Base-by-base conservation (phyloP, 2,888 invertebrate species). In the Anodontia alba region DNA sequence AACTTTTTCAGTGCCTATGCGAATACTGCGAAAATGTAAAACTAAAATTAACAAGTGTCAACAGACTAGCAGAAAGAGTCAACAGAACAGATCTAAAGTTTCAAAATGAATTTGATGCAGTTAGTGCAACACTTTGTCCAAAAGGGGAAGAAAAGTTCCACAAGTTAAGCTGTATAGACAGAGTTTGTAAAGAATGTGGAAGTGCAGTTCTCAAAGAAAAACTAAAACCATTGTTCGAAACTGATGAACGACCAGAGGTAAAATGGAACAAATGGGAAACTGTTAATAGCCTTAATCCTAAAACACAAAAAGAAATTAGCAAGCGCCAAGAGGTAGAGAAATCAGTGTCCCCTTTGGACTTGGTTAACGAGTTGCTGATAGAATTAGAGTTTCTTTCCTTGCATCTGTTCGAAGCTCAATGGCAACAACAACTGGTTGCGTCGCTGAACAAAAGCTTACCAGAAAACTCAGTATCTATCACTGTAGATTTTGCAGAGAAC, bases 281-380 rank as follows among this genome's bases (percentile, higher is more conserved):
- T 17, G 73, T 74, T 1, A n/a, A 36, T 68, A 57, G 57, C 0
- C 26, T 62, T 0, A 83, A 80, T 62, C 66, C 66, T 8, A 80
- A 76, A 70, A 83, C 80, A 17, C 62, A 72, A 26, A 83, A 83
- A 78, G 75, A 54, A 23, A 68, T 74, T 31, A 71, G 66, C 10
- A 83, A 80, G 46, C 68, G 71, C 29, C 68, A 80, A 62, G n/a
- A n/a, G n/a, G n/a, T n/a, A n/a, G n/a, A n/a, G n/a, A n/a, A n/a
- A n/a, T n/a, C n/a, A n/a, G n/a, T n/a, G n/a, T n/a, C n/a, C n/a
- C n/a, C n/a, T n/a, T n/a, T n/a, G n/a, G n/a, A n/a, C n/a, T n/a
- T n/a, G n/a, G n/a, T n/a, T n/a, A n/a, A n/a, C n/a, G n/a, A n/a
- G n/a, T n/a, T n/a, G n/a, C n/a, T n/a, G n/a, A n/a, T n/a, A n/a